These are phyloP conservation scores for Oncorhynchus clarkii DNA, from an alignment of 2,113 vertebrate genomes.

Conservation along the genomic window DNA sequence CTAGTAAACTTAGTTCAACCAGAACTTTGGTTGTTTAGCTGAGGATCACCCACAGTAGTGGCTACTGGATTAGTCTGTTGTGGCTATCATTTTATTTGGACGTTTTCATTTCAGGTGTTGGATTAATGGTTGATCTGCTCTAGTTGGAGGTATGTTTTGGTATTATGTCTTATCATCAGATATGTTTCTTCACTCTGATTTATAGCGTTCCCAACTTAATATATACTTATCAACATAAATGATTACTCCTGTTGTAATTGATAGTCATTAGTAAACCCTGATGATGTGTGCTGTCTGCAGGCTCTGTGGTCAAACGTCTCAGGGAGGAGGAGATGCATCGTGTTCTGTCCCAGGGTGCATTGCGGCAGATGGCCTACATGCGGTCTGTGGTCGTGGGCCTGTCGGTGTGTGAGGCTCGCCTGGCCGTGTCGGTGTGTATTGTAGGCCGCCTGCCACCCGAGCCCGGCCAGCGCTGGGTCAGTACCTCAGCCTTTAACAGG, in stretches of 20 bases:
- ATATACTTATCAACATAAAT: background rate
- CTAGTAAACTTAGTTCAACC: too few species aligned
- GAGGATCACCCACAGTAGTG: too few species aligned
- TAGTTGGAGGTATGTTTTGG: constrained; percentile 15
- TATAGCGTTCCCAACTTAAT: background rate
- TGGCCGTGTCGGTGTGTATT: background rate
- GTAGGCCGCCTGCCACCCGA: background rate
- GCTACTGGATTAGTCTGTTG: too few species aligned
- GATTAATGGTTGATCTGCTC: background rate
- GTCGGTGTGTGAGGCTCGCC: background rate
- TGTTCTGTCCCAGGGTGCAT: constrained; percentile 6
- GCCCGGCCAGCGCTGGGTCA: constrained; percentile 58
- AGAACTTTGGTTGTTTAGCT: too few species aligned
- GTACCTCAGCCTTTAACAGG: constrained; percentile 44
- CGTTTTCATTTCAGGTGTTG: constrained; percentile 4
- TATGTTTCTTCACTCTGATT: background rate
- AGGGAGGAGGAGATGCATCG: constrained; percentile 21
- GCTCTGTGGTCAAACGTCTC: background rate
- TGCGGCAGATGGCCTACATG: constrained; percentile 9
- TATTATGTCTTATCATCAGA: background rate
- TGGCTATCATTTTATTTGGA: background rate
- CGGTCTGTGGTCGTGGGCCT: background rate
- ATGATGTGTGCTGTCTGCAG: constrained; percentile 58
- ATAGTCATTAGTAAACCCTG: background rate
- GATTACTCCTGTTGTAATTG: background rate